Evolutionary conservation across 2,113 vertebrate species (phyloP).

Genomic region (Eubucco bourcierii): DNA sequence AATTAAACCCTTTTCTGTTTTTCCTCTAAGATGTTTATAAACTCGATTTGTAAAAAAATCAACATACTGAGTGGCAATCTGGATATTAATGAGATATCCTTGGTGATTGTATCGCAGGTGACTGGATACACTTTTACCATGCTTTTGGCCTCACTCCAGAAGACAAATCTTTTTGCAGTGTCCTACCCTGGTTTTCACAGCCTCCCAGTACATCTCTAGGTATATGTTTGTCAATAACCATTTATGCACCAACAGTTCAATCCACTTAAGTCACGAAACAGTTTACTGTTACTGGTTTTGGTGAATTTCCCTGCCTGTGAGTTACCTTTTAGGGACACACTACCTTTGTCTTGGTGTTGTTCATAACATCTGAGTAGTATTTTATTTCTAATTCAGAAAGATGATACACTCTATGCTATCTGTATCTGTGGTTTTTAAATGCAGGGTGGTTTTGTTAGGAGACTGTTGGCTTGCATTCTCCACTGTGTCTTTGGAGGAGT

Average conservation of each 20-base stretch:
- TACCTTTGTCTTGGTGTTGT: not conserved
- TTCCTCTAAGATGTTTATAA: not conserved
- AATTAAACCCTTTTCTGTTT: not conserved
- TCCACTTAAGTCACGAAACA: not conserved
- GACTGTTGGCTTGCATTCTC: not conserved
- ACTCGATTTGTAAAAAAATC: not conserved
- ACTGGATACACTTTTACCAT: too few relatives aligned
- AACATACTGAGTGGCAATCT: too few relatives aligned
- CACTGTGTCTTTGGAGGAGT: not conserved
- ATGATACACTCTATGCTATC: not conserved
- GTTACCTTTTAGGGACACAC: not conserved
- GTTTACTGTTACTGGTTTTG: not conserved
- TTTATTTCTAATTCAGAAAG: not conserved
- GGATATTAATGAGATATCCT: too few relatives aligned
- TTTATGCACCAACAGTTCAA: not conserved
- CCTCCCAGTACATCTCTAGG: not conserved
- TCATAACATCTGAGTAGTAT: not conserved
- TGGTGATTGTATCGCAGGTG: too few relatives aligned
- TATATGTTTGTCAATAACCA: not conserved
- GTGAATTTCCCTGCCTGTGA: not conserved
- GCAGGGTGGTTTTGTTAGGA: not conserved
- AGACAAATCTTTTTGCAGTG: not conserved
- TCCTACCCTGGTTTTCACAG: not conserved
- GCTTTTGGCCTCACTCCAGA: too few relatives aligned
- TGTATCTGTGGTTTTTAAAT: not conserved